Evolutionary conservation across 1,140 invertebrate genomes (phyloP).

Genomic region (Bemisia tabaci): DNA sequence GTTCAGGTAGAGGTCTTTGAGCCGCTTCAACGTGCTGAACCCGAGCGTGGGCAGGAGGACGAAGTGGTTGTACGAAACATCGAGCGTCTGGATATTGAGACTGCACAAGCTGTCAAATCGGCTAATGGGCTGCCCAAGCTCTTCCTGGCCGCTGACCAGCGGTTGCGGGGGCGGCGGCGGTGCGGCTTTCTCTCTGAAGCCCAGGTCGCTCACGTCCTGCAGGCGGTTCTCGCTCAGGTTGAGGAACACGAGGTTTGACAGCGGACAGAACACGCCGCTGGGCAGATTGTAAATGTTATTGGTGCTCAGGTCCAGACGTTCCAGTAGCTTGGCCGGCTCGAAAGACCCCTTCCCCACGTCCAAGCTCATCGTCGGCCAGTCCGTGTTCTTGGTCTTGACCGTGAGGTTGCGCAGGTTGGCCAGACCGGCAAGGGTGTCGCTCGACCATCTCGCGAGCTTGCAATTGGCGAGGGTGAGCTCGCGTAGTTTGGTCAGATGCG

Average conservation of each 20-base stretch:
- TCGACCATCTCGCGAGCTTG: constrained; percentile 63
- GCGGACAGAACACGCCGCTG: constrained; percentile 58
- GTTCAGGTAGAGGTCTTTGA: constrained; percentile 61
- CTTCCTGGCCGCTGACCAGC: constrained; percentile 24
- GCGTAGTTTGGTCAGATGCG: constrained; percentile 58
- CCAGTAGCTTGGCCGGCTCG: constrained; percentile 49
- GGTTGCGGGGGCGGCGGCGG: constrained; percentile 32
- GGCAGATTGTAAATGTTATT: constrained; percentile 83
- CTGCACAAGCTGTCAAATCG: constrained; percentile 39
- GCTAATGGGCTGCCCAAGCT: constrained; percentile 14
- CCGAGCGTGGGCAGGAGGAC: constrained; percentile 61
- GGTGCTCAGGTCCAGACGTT: constrained; percentile 68
- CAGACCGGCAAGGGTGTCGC: constrained; percentile 55
- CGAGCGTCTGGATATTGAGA: constrained; percentile 63
- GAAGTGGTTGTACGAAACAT: constrained; percentile 74
- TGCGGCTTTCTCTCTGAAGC: constrained; percentile 42
- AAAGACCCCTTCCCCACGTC: constrained; percentile 62
- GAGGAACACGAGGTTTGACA: constrained; percentile 56
- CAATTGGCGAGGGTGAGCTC: constrained; percentile 70
- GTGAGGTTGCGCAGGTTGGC: constrained; percentile 63
- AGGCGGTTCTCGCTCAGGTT: constrained; percentile 74
- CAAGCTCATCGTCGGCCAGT: constrained; percentile 60
- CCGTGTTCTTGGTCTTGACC: constrained; percentile 60
- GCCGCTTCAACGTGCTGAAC: constrained; percentile 55
- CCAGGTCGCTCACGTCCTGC: constrained; percentile 66